Evolutionary conservation across 1,140 invertebrate genomes (phyloP), one percentile per base, ranked within the genome.

Genomic region (Hylyphantes graminicola): DNA sequence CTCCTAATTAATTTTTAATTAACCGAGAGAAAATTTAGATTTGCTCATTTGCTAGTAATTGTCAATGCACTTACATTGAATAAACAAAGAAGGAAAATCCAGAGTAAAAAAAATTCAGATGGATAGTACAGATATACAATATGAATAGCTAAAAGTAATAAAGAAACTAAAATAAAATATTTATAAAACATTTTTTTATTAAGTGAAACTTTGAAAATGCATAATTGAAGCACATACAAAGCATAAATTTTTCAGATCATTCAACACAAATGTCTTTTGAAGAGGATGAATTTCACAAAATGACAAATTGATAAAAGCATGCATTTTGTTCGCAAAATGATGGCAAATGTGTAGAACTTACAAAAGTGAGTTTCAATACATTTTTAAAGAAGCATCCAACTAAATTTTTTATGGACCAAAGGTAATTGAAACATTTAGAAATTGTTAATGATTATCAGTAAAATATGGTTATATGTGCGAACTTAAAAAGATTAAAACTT

Each of bases 151-250:
- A 35, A 35, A 35, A 35, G 35, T 35, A 35, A 35, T 35, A 70
- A 70, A n/a, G 21, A 51, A 51, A 7, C 12, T 19, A 19, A 70
- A 53, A 12, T 50, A 17, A 74, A 51, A 59, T 74, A 57, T 74
- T 15, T 74, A 74, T 17, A 50, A n/a, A 59, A 74, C 19, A 11
- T 67, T 67, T 67, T 61, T 76, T 76, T 76, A 76, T 76, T 76
- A 50, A 76, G 63, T 63, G 57, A 74, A 74, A 63, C 63, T 19
- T 51, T 50, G 57, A 74, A 76, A 35, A 35, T 76, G 74, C 63
- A 76, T 76, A 76, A 63, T 76, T 76, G 51, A 57, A 76, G 74
- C 74, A 76, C 63, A 63, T 76, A 76, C 63, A 76, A 76, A 76
- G 74, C 74, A 76, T 51, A 63, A 35, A 61, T 61, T 19, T 63